Evolutionary conservation across 2,888 invertebrate genomes (phyloP).

Genomic region (Allophyes oxyacanthae): DNA sequence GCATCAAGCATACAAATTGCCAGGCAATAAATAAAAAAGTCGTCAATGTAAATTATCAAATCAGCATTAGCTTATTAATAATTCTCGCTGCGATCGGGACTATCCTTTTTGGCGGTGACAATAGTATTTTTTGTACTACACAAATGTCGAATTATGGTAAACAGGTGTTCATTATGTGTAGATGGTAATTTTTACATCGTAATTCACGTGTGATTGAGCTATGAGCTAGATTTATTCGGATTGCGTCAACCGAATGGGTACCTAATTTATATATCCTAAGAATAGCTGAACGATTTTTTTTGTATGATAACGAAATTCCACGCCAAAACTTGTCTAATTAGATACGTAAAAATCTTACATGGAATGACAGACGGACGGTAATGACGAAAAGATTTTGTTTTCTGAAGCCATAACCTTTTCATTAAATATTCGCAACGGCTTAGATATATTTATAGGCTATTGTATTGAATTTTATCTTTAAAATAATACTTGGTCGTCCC

Average conservation of each 20-base stretch:
- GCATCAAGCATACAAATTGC: conserved; percentile 53
- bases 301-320: conserved; percentile 1
- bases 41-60: conserved; percentile 50
- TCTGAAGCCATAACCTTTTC: too few relatives aligned
- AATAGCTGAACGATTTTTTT: conserved; percentile 17
- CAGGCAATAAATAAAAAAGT: conserved; percentile 39
- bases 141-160: conserved; percentile 63
- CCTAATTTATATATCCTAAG: conserved; percentile 31
- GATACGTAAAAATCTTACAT: neutral
- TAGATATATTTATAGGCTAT: too few relatives aligned
- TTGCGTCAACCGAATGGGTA: conserved; percentile 44
- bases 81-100: conserved; percentile 53
- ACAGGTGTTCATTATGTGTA: conserved; percentile 46
- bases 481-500: too few relatives aligned
- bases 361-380: too few relatives aligned
- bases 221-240: conserved; percentile 30
- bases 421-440: too few relatives aligned
- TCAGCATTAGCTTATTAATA: conserved; percentile 46
- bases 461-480: too few relatives aligned
- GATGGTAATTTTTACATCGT: conserved; percentile 37
- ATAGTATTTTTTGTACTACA: conserved; percentile 56
- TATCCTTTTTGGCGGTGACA: conserved; percentile 54
- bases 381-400: too few relatives aligned
- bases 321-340: neutral
- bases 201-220: conserved; percentile 31